These are phyloP conservation scores for Dallia pectoralis DNA, from an alignment of 2,797 vertebrate species.

Conservation along the genomic window DNA sequence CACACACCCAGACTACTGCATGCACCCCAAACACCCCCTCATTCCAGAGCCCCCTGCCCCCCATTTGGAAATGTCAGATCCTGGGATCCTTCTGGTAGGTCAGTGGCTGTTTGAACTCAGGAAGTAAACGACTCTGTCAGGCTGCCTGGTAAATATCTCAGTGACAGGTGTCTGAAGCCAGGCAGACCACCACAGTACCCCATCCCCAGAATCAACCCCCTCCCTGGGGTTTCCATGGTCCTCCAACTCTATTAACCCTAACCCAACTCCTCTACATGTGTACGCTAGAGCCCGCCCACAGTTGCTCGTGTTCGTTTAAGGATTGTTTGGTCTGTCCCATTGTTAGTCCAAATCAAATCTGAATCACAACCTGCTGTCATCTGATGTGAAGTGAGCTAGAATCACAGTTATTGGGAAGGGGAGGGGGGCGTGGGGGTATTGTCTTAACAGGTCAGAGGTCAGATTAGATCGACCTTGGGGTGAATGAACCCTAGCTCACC, in stretches of 20 bases:
- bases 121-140: slow-evolving; percentile 30
- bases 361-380: too few species aligned
- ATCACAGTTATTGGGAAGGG: neutral
- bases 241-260: too few species aligned
- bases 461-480: neutral
- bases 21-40: slow-evolving; percentile 30
- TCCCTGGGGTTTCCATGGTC: too few species aligned
- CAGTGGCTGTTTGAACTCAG: slow-evolving; percentile 45
- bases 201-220: too few species aligned
- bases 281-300: too few species aligned
- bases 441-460: neutral
- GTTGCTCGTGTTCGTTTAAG: too few species aligned
- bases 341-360: neutral
- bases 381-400: neutral
- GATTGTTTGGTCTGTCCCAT: neutral
- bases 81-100: slow-evolving; percentile 52
- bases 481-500: neutral
- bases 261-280: too few species aligned
- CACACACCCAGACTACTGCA: neutral
- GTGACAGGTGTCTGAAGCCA: slow-evolving; percentile 51
- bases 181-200: slow-evolving; percentile 24
- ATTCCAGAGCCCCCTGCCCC: slow-evolving; percentile 40
- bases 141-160: slow-evolving; percentile 33
- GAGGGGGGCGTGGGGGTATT: too few species aligned
- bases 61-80: slow-evolving; percentile 44